Evolutionary conservation across 2,113 vertebrate species (phyloP).

Genomic region (Willisornis vidua): DNA sequence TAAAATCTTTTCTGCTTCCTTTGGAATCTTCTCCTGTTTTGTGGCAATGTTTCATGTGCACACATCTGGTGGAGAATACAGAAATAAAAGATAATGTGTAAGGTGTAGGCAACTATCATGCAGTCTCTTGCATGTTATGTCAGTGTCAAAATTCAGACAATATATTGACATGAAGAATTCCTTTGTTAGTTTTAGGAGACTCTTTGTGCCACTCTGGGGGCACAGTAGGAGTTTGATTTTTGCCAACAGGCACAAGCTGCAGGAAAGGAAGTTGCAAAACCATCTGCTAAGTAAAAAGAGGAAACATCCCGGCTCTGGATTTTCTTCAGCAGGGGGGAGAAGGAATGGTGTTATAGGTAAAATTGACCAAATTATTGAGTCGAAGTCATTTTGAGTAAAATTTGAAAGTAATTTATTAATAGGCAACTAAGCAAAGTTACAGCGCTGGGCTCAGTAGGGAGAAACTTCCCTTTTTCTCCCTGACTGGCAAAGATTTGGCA

Average conservation of each 20-base stretch:
- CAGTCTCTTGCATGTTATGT: background rate
- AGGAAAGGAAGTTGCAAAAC: background rate
- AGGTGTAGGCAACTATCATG: background rate
- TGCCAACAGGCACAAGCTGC: background rate
- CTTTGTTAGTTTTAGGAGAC: background rate
- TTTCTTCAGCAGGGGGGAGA: background rate
- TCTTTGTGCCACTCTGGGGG: fast-evolving
- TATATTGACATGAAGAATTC: background rate
- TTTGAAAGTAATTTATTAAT: no score
- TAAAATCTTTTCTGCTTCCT: background rate
- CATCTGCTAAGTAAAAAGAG: background rate
- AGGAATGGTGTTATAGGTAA: no score
- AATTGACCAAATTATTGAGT: no score
- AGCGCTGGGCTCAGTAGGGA: no score
- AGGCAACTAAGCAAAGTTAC: no score
- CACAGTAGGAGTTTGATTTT: background rate
- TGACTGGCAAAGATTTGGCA: no score
- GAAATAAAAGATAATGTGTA: background rate
- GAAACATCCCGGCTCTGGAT: background rate
- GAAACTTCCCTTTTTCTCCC: no score
- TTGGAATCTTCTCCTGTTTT: background rate
- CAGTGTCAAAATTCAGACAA: background rate
- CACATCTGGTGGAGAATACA: background rate
- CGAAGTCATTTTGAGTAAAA: no score
- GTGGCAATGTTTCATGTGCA: background rate